phyloP scores from a whole-genome alignment of 2,797 vertebrate genomes.

The Sebastes steindachneri region DNA sequence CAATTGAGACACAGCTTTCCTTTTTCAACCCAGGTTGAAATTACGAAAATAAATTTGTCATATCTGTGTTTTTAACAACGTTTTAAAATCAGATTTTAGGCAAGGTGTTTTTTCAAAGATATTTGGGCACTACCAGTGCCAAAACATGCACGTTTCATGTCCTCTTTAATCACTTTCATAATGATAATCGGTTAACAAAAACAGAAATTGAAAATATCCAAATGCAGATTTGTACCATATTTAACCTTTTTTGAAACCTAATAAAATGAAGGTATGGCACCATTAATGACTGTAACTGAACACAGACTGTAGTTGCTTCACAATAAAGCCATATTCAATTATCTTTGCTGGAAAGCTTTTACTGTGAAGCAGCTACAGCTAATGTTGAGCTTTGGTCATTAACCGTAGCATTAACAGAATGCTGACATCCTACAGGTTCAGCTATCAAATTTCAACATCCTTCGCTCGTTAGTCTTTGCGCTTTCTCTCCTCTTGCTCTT shows the following conservation, averaged over 20 bases:
- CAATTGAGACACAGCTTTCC: no score
- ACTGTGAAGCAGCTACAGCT: slow-evolving; percentile 15
- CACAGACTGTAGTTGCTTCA: not conserved
- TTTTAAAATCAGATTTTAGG: no score
- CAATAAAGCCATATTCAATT: slow-evolving; percentile 9
- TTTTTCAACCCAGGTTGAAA: no score
- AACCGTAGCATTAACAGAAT: slow-evolving; percentile 13
- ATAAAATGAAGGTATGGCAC: not conserved
- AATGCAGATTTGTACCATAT: not conserved
- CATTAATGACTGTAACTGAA: slow-evolving; percentile 14
- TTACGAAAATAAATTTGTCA: no score
- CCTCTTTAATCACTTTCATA: not conserved
- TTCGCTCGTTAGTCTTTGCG: slow-evolving; percentile 12
- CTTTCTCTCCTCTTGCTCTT: slow-evolving; percentile 15
- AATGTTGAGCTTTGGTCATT: slow-evolving; percentile 34
- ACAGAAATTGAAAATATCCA: not conserved
- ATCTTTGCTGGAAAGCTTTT: slow-evolving; percentile 5
- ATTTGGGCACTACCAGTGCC: no score
- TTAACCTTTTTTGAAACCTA: not conserved
- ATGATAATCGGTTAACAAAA: not conserved
- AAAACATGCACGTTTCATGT: no score
- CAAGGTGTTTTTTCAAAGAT: no score
- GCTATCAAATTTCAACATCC: slow-evolving; percentile 19
- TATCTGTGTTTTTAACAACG: no score
- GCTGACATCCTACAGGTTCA: slow-evolving; percentile 22